A percentile compares a stretch with the other conserved stretches of the same genome.
Evolutionary conservation across 1,140 invertebrate genomes (phyloP).

Genomic region (Tetraneura akinire): DNA sequence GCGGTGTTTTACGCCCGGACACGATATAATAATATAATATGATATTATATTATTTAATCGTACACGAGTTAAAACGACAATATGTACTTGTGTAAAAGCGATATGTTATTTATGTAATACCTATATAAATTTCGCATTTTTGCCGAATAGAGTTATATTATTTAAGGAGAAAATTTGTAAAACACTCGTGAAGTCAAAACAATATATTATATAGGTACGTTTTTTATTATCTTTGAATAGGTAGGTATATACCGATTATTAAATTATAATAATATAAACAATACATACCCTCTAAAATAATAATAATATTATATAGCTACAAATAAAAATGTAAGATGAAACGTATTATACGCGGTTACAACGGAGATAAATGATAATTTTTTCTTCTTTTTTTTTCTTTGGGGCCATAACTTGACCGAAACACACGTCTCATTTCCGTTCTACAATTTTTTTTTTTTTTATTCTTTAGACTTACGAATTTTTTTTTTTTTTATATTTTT

Average conservation of each 20-base stretch:
- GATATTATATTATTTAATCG: not conserved
- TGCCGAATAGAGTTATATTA: not conserved
- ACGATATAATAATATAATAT: not conserved
- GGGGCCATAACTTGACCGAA: not conserved
- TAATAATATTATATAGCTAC: conserved; percentile 11
- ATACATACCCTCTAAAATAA: conserved; percentile 17
- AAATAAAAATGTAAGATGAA: conserved; percentile 31
- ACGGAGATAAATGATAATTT: not conserved
- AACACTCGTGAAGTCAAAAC: too few relatives aligned
- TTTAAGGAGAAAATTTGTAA: too few relatives aligned
- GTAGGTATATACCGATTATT: not conserved
- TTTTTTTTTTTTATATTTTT: conserved; percentile 5
- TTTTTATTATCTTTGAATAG: too few relatives aligned
- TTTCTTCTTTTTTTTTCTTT: too few relatives aligned
- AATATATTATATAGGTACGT: too few relatives aligned
- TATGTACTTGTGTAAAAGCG: too few relatives aligned
- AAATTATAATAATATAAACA: too few relatives aligned
- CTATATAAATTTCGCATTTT: too few relatives aligned
- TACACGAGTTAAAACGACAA: too few relatives aligned
- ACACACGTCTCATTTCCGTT: not conserved
- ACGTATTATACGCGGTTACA: not conserved
- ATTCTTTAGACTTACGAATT: conserved; percentile 3
- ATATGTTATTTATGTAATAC: too few relatives aligned
- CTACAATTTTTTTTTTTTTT: conserved; percentile 18
- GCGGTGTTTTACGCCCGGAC: not conserved